Conservation (phyloP, 2,113 vertebrate species). For the Serilophus lunatus region DNA sequence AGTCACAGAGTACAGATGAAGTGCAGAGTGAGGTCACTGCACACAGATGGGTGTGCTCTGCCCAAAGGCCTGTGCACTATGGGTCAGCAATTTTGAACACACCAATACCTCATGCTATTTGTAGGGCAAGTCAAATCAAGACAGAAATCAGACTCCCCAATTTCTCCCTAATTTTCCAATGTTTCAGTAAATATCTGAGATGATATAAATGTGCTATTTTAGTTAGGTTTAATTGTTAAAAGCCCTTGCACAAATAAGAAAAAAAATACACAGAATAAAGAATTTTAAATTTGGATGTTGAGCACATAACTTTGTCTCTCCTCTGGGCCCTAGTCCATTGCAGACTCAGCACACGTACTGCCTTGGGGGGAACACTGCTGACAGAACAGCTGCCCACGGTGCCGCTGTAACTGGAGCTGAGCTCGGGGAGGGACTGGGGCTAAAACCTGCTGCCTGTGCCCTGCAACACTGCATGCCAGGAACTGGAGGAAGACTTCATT, state of each 20-base stretch:
- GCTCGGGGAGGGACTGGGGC: neutral
- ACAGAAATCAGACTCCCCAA: neutral
- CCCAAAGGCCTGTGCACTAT: neutral
- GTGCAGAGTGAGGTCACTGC: neutral
- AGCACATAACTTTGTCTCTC: neutral
- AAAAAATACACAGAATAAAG: neutral
- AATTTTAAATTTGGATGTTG: neutral
- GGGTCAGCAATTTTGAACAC: neutral
- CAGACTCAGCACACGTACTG: neutral
- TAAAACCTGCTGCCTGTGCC: neutral
- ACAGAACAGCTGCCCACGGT: neutral
- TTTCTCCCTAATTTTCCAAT: neutral
- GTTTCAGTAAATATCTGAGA: neutral
- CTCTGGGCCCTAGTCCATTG: neutral
- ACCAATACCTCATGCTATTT: neutral
- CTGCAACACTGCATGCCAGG: accelerated
- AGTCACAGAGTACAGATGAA: neutral
- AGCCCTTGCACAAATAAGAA: neutral
- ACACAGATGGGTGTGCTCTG: neutral
- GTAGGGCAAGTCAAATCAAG: neutral
- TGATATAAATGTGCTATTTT: neutral
- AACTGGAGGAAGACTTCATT: neutral
- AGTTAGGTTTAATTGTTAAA: neutral
- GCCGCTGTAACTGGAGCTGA: neutral
- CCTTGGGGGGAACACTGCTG: neutral